Conservation (phyloP, 2,113 vertebrate species). For the Syngnathus typhle region DNA sequence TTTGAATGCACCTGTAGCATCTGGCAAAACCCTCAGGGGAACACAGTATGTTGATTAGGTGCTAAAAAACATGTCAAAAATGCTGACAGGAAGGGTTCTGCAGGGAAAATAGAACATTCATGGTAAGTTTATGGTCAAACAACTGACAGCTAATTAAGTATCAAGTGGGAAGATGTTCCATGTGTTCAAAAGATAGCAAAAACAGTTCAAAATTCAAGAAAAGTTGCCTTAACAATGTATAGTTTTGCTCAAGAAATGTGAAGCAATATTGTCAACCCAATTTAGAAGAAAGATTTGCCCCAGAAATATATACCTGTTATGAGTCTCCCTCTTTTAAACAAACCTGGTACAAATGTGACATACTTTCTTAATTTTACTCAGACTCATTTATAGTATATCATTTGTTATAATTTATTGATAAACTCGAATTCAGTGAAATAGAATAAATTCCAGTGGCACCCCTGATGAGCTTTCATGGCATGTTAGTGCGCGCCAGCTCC, state of each 20-base stretch:
- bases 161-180: neutral
- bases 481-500: too few relatives aligned
- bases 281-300: too few relatives aligned
- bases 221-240: neutral
- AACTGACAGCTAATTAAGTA: slow-evolving; percentile 20
- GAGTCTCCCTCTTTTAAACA: too few relatives aligned
- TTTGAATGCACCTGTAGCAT: slow-evolving; percentile 12
- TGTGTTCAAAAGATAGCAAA: neutral
- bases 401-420: too few relatives aligned
- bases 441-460: too few relatives aligned
- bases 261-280: too few relatives aligned
- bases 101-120: slow-evolving; percentile 13
- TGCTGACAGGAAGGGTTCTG: slow-evolving; percentile 15
- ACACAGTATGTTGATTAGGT: slow-evolving; percentile 17
- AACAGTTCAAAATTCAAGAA: neutral
- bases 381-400: too few relatives aligned
- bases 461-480: too few relatives aligned
- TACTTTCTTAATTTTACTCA: too few relatives aligned
- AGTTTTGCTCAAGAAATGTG: neutral
- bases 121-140: slow-evolving; percentile 12
- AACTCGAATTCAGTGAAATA: too few relatives aligned
- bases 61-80: slow-evolving; percentile 11
- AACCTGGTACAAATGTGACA: too few relatives aligned
- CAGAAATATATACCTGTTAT: too few relatives aligned
- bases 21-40: slow-evolving; percentile 14